Conservation (phyloP, 2,797 vertebrate genomes). For the Muscicapa comitata region DNA sequence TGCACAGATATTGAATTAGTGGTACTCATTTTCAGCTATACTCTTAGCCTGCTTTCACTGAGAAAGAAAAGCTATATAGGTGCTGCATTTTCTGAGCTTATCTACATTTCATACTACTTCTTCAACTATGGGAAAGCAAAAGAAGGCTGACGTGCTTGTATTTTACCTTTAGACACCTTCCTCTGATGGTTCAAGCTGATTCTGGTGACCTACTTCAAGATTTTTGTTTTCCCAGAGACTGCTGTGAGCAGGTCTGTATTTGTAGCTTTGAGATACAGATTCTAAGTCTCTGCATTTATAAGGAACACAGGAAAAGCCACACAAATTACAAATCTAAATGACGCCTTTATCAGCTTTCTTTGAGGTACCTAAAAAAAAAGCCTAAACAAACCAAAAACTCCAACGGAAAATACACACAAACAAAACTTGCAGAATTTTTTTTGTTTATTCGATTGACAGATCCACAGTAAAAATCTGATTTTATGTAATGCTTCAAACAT, state of each 20-base stretch:
- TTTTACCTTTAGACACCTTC: neutral
- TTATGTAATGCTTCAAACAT: neutral
- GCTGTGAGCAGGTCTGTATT: neutral
- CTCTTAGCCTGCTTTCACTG: neutral
- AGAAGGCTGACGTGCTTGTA: neutral
- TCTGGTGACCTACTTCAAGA: neutral
- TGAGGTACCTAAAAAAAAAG: neutral
- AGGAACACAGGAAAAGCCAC: neutral
- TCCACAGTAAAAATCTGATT: neutral
- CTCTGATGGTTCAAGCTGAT: neutral
- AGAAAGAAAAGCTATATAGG: neutral
- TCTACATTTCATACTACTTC: neutral
- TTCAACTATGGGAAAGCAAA: neutral
- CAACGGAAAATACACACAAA: neutral
- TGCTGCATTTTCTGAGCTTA: neutral
- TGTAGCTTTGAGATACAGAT: neutral
- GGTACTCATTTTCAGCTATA: neutral
- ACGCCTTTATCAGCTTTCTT: neutral
- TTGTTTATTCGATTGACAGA: neutral
- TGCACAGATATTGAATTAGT: no score
- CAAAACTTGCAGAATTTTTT: neutral
- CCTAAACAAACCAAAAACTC: rapidly evolving
- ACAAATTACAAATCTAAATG: neutral
- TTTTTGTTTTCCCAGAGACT: neutral
- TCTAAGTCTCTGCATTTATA: neutral